These are phyloP conservation scores for Oncorhynchus clarkii DNA, from an alignment of 2,113 vertebrate genomes.

Conservation along the genomic window DNA sequence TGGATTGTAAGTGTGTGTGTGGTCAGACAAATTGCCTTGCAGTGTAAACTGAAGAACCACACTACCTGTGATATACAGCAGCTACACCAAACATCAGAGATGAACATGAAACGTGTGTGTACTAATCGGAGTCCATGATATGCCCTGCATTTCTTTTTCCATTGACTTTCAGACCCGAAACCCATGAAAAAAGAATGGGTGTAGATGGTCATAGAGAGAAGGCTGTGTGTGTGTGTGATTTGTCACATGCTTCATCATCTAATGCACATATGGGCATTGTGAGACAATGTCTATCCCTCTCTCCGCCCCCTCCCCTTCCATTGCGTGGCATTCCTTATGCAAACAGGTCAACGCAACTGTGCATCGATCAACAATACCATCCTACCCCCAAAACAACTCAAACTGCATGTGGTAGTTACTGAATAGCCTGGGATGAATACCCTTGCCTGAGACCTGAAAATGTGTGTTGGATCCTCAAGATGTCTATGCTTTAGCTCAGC, in stretches of 20 bases:
- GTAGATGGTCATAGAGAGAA: not conserved
- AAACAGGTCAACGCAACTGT: slow-evolving; percentile 62
- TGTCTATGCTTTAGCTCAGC: too few species aligned
- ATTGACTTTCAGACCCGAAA: not conserved
- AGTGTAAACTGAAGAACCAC: slow-evolving; percentile 24
- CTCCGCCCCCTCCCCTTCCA: slow-evolving; percentile 38
- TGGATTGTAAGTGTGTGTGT: not conserved
- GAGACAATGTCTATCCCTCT: slow-evolving; percentile 13
- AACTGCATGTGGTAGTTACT: not conserved
- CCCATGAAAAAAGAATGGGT: not conserved
- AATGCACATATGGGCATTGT: slow-evolving; percentile 24
- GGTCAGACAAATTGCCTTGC: slow-evolving; percentile 6
- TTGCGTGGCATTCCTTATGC: slow-evolving; percentile 58
- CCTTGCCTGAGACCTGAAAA: not conserved
- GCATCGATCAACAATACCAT: slow-evolving; percentile 35
- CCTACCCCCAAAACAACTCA: not conserved
- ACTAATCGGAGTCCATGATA: not conserved
- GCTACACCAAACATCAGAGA: slow-evolving; percentile 49
- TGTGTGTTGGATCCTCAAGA: not conserved
- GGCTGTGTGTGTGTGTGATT: slow-evolving; percentile 13
- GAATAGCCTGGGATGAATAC: not conserved
- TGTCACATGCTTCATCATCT: slow-evolving; percentile 23
- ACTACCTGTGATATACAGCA: slow-evolving; percentile 65
- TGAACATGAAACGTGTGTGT: not conserved
- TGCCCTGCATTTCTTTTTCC: not conserved